A percentile compares a stretch with the other conserved stretches of the same genome.
Evolutionary conservation across 1,140 invertebrate species (phyloP).

Genomic region (Pseudoatta argentina): DNA sequence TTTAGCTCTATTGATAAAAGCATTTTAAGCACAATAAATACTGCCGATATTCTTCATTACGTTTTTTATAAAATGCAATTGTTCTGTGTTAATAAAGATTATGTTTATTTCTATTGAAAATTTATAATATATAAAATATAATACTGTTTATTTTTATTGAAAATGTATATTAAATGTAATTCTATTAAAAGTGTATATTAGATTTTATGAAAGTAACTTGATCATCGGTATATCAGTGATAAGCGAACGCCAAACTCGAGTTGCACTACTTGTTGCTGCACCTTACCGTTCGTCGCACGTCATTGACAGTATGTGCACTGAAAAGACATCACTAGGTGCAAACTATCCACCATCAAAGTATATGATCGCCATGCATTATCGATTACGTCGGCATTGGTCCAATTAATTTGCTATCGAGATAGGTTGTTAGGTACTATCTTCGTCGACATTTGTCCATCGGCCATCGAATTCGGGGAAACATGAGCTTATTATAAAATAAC

Average conservation of each 20-base stretch:
- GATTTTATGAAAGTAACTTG: neutral
- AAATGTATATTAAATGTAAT: neutral
- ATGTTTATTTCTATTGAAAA: neutral
- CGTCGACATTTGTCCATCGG: neutral
- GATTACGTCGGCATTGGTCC: constrained; percentile 45
- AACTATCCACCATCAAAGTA: constrained; percentile 34
- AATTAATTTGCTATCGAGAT: constrained; percentile 47
- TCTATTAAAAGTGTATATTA: neutral
- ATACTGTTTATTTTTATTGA: neutral
- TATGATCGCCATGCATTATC: constrained; percentile 41
- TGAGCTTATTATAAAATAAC: constrained; percentile 25
- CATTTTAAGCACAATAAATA: neutral
- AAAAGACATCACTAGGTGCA: constrained; percentile 33
- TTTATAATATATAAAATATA: neutral
- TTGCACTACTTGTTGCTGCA: neutral
- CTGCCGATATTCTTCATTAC: neutral
- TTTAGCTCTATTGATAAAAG: neutral
- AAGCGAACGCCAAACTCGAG: constrained; percentile 3
- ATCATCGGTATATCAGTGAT: neutral
- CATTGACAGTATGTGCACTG: constrained; percentile 18
- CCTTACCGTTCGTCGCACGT: constrained; percentile 7
- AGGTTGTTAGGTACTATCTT: constrained; percentile 18
- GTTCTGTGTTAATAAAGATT: neutral
- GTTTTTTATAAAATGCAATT: neutral
- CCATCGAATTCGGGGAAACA: neutral